Conservation (phyloP, 2,797 vertebrate species). For the Nyctibius grandis region DNA sequence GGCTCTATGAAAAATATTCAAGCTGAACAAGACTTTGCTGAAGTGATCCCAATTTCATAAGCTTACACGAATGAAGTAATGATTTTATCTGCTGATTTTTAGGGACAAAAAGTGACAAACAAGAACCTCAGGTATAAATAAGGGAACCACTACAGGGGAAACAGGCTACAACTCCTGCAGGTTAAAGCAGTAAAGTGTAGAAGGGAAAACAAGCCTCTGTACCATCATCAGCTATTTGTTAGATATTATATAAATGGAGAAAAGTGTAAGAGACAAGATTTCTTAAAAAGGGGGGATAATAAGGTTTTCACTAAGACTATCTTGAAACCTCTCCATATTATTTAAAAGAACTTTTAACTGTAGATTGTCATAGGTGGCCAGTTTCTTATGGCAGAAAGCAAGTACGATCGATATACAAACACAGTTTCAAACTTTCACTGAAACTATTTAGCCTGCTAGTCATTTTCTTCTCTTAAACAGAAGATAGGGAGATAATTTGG, state of each 20-base stretch:
- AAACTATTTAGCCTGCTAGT: not conserved
- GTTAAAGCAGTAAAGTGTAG: not conserved
- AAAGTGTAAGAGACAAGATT: not conserved
- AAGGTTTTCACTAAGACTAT: not conserved
- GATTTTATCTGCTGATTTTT: not conserved
- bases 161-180: not conserved
- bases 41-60: not conserved
- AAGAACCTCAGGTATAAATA: rapidly evolving
- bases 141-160: not conserved
- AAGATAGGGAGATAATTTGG: not conserved
- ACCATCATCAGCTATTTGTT: not conserved
- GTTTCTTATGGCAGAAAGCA: not conserved
- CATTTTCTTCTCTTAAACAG: not conserved
- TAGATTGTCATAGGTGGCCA: not conserved
- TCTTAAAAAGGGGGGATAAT: not conserved
- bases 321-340: not conserved
- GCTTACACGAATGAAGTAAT: not conserved
- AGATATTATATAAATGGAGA: not conserved
- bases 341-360: not conserved
- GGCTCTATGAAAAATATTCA: not conserved
- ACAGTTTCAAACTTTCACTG: not conserved
- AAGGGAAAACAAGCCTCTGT: not conserved
- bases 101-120: not conserved
- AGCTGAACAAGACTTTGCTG: not conserved
- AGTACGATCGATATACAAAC: not conserved